A percentile compares a stretch with the other conserved stretches of the same genome.
These are phyloP conservation scores for Tyrophagus putrescentiae DNA, from an alignment of 1,140 invertebrate species.

Conservation along the genomic window DNA sequence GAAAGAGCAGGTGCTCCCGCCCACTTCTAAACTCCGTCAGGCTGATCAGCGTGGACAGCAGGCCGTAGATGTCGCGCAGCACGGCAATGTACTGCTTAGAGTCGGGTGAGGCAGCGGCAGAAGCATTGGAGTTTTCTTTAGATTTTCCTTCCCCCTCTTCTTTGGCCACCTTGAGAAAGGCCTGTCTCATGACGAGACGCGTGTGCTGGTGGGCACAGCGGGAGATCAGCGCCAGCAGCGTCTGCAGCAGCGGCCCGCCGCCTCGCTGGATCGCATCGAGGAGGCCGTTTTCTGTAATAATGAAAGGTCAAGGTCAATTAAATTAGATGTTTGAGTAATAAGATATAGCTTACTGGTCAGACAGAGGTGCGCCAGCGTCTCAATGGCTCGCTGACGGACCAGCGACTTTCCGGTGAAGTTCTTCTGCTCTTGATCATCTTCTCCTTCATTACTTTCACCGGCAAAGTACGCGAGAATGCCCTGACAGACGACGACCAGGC, in stretches of 20 bases:
- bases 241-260: not conserved
- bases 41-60: not conserved
- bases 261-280: not conserved
- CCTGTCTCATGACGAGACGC: not conserved
- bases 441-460: too few relatives aligned
- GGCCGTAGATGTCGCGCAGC: conserved; percentile 11
- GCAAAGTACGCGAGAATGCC: not conserved
- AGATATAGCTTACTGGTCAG: not conserved
- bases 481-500: not conserved
- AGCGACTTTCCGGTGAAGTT: not conserved
- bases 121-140: not conserved
- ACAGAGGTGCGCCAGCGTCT: conserved; percentile 1
- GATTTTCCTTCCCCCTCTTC: not conserved
- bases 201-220: not conserved
- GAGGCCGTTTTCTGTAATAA: not conserved
- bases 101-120: too few relatives aligned
- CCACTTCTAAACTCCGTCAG: not conserved
- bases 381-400: not conserved
- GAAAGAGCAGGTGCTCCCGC: not conserved
- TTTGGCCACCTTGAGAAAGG: not conserved
- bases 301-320: not conserved
- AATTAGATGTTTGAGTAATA: not conserved
- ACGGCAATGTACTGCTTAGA: not conserved
- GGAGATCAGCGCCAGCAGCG: not conserved
- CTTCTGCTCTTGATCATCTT: too few relatives aligned